Percentiles rank a stretch among this genome's conserved stretches.
Conservation (phyloP, 1,140 invertebrate species). For the Heliconius nattereri region DNA sequence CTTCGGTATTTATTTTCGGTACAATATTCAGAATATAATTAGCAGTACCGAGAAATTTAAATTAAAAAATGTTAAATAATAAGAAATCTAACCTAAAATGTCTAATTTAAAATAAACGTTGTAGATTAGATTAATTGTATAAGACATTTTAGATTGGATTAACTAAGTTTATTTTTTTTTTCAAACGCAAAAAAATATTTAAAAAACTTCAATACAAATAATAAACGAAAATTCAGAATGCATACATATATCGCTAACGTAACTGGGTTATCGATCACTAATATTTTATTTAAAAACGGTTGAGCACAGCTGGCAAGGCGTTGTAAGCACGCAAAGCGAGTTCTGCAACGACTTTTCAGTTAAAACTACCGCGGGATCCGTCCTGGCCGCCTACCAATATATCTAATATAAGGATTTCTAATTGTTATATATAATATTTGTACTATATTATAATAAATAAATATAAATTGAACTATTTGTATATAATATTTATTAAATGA, state of each 20-base stretch:
- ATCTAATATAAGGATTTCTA: not conserved
- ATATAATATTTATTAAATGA: not conserved
- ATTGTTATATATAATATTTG: not conserved
- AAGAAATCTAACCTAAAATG: too few species aligned
- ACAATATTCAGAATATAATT: too few species aligned
- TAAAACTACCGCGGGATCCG: slow-evolving; percentile 60
- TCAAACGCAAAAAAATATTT: too few species aligned
- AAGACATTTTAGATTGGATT: too few species aligned
- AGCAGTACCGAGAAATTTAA: too few species aligned
- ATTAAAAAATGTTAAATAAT: too few species aligned
- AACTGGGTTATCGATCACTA: slow-evolving; percentile 25
- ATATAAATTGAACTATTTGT: not conserved
- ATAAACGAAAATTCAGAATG: not conserved
- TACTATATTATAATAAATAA: not conserved
- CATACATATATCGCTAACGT: not conserved
- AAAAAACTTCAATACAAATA: not conserved
- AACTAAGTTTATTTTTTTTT: too few species aligned
- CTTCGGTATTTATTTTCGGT: too few species aligned
- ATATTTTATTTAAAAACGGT: slow-evolving; percentile 46
- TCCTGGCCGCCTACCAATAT: slow-evolving; percentile 49
- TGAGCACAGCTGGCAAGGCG: slow-evolving; percentile 54
- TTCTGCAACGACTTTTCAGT: slow-evolving; percentile 68
- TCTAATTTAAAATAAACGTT: too few species aligned
- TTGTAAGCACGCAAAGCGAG: slow-evolving; percentile 68
- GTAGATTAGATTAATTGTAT: too few species aligned